phyloP scores from a whole-genome alignment of 2,113 vertebrate species.

The Thomomys bottae region DNA sequence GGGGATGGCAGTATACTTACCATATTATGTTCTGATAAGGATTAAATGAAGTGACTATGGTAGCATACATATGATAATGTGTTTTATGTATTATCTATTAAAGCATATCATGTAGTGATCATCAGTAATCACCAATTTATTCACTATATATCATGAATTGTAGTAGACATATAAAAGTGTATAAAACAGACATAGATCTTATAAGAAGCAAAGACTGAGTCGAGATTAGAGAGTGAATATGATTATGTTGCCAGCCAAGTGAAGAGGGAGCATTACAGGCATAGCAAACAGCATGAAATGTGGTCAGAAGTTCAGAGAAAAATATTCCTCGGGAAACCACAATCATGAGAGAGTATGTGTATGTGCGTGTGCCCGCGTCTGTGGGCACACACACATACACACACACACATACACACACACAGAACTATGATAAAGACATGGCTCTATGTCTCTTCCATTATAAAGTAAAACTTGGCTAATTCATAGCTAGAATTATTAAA shows the following conservation, averaged over 20 bases:
- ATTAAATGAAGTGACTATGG: neutral
- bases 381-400: too few species aligned
- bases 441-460: neutral
- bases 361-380: neutral
- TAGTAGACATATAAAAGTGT: neutral
- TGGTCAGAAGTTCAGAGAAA: neutral
- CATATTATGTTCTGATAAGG: neutral
- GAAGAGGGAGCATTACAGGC: neutral
- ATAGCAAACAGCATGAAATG: neutral
- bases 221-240: neutral
- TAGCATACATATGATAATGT: neutral
- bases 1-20: neutral
- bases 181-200: neutral
- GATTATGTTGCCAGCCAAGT: neutral
- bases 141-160: neutral
- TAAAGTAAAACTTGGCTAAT: neutral
- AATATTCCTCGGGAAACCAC: neutral
- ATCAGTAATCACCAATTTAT: neutral
- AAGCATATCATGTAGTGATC: neutral
- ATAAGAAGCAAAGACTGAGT: neutral
- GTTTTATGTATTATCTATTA: neutral
- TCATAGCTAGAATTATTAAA: neutral
- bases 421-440: neutral
- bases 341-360: accelerated
- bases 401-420: too few species aligned